A percentile compares a stretch with the other conserved stretches of the same genome.
Evolutionary conservation across 2,888 invertebrate species (phyloP).

Genomic region (Lumbricus terrestris): DNA sequence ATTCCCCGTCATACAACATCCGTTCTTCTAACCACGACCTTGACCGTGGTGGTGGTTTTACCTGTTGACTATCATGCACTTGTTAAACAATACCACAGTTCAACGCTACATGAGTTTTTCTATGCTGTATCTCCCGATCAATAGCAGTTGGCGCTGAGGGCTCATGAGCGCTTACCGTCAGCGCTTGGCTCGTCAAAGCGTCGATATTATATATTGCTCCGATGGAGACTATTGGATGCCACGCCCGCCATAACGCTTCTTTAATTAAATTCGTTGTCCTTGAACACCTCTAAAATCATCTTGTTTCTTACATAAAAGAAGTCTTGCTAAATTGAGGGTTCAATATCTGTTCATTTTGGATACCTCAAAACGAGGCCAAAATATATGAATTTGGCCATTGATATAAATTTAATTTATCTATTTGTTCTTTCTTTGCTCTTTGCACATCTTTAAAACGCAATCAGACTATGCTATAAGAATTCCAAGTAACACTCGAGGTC

Average conservation of each 20-base stretch:
- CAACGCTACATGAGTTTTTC: not conserved
- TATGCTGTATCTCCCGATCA: not conserved
- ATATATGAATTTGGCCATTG: too few relatives aligned
- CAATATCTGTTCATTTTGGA: too few relatives aligned
- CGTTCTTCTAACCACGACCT: not conserved
- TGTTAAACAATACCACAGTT: not conserved
- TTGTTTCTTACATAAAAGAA: too few relatives aligned
- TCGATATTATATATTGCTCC: too few relatives aligned
- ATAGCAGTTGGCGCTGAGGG: not conserved
- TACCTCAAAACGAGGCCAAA: too few relatives aligned
- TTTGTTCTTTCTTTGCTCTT: too few relatives aligned
- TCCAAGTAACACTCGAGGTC: too few relatives aligned
- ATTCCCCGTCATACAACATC: too few relatives aligned
- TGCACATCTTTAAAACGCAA: too few relatives aligned
- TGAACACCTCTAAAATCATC: not conserved
- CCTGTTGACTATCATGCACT: not conserved
- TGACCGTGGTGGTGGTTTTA: not conserved
- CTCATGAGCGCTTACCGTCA: not conserved
- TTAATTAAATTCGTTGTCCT: not conserved
- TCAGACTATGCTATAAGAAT: too few relatives aligned
- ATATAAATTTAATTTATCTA: too few relatives aligned
- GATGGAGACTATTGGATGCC: not conserved
- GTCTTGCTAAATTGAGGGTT: too few relatives aligned
- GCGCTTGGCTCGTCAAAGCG: not conserved
- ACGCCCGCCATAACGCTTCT: not conserved